Evolutionary conservation across 2,797 vertebrate species (phyloP).

Genomic region (Echeneis naucrates): DNA sequence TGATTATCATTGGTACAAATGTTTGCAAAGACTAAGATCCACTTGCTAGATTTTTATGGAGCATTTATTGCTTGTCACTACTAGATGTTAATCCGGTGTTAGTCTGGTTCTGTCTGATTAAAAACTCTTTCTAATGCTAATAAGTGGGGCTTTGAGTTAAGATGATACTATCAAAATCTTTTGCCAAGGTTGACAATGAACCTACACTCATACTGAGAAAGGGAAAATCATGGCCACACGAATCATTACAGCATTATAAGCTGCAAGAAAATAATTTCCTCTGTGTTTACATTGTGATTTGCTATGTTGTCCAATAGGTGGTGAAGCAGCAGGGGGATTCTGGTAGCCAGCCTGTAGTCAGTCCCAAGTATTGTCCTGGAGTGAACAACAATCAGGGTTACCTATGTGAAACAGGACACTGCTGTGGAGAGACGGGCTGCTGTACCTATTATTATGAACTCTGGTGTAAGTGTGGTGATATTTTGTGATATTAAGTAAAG

Average conservation of each 20-base stretch:
- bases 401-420: conserved; percentile 94
- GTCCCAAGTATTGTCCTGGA: conserved; percentile 88
- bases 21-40: background rate
- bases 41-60: background rate
- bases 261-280: background rate
- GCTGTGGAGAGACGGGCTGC: conserved; percentile 95
- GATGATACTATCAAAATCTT: background rate
- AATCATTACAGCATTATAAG: too few relatives aligned
- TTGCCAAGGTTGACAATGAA: background rate
- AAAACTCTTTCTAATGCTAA: background rate
- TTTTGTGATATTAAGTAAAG: background rate
- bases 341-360: conserved; percentile 72
- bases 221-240: background rate
- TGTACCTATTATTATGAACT: conserved; percentile 96
- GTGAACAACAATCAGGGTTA: conserved; percentile 90
- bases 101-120: background rate
- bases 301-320: conserved; percentile 75
- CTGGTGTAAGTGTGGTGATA: conserved; percentile 89
- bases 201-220: background rate
- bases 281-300: conserved; percentile 15
- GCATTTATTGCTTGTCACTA: background rate
- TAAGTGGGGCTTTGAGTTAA: background rate
- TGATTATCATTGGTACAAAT: too few relatives aligned
- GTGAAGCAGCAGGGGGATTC: conserved; percentile 68
- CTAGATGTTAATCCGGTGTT: background rate